A percentile compares a stretch with the other conserved stretches of the same genome.
Evolutionary conservation across 2,888 invertebrate genomes (phyloP).

Genomic region (Merodon equestris): DNA sequence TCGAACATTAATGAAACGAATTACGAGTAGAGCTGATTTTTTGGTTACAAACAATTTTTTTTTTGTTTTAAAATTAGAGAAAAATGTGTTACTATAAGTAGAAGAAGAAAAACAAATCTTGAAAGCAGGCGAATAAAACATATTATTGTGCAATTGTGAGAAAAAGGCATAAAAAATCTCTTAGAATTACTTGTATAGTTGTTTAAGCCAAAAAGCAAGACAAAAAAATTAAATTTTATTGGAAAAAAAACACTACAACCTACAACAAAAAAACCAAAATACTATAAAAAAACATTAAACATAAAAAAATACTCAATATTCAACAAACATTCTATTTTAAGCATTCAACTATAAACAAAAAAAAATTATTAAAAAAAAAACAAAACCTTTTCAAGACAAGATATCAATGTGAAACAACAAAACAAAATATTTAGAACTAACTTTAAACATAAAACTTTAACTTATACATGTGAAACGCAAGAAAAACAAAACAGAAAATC

Average conservation of each 20-base stretch:
- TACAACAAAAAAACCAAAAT: constrained; percentile 41
- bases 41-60: constrained; percentile 22
- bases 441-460: constrained; percentile 38
- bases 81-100: constrained; percentile 7
- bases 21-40: constrained; percentile 50
- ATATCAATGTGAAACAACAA: constrained; percentile 59
- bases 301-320: constrained; percentile 50
- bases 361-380: constrained; percentile 1
- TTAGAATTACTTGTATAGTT: constrained; percentile 50
- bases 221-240: constrained; percentile 20
- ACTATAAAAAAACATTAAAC: constrained; percentile 20
- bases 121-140: constrained; percentile 51
- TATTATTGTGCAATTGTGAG: constrained; percentile 56
- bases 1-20: constrained; percentile 65
- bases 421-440: constrained; percentile 39
- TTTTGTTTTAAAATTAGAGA: constrained; percentile 17
- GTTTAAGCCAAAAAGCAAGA: constrained; percentile 43
- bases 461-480: constrained; percentile 60
- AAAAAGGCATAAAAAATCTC: constrained; percentile 33
- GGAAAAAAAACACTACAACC: constrained; percentile 53
- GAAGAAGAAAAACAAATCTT: constrained; percentile 24
- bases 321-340: constrained; percentile 60
- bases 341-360: constrained; percentile 46
- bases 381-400: constrained; percentile 17
- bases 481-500: constrained; percentile 24